phyloP scores from a whole-genome alignment of 2,113 vertebrate species.

The Serilophus lunatus region DNA sequence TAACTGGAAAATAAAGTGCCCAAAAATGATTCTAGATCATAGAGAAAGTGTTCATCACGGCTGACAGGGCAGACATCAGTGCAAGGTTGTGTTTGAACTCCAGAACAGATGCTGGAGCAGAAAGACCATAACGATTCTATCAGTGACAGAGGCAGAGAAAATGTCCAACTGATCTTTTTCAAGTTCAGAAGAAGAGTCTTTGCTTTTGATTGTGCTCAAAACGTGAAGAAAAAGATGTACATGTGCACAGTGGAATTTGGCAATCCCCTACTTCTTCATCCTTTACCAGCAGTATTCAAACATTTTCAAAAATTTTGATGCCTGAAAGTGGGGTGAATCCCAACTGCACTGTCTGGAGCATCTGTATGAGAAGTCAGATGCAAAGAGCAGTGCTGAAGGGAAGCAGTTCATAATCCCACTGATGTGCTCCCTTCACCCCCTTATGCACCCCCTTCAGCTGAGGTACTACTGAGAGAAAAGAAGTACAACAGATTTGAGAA shows the following conservation, averaged over 20 bases:
- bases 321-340: background rate
- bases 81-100: background rate
- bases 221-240: background rate
- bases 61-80: background rate
- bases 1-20: background rate
- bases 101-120: background rate
- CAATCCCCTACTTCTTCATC: background rate
- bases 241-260: background rate
- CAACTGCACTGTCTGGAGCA: background rate
- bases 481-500: background rate
- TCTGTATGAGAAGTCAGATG: background rate
- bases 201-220: background rate
- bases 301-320: accelerated
- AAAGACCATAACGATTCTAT: background rate
- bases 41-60: background rate
- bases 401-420: background rate
- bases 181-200: background rate
- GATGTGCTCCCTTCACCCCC: background rate
- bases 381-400: background rate
- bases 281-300: background rate
- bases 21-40: background rate
- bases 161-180: background rate
- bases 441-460: background rate
- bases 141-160: background rate
- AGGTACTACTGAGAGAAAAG: background rate